phyloP scores from a whole-genome alignment of 2,113 vertebrate genomes.

The Dicaeum eximium region DNA sequence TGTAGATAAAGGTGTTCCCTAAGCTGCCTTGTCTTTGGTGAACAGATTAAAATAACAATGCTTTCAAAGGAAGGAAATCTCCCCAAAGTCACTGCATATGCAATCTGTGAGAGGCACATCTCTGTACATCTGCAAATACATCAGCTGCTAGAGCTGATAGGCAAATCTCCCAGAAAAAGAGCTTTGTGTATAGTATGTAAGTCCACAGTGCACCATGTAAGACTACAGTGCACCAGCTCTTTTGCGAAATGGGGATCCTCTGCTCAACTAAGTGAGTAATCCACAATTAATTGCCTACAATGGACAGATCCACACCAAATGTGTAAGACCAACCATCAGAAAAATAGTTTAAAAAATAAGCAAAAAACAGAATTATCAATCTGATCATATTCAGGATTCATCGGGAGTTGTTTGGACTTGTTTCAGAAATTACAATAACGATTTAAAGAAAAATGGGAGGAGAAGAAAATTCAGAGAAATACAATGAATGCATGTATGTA shows the following conservation, averaged over 20 bases:
- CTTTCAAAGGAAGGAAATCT: not conserved
- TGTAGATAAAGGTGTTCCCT: not conserved
- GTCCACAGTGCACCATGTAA: no score
- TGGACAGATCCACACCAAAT: not conserved
- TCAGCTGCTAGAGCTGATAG: accelerated
- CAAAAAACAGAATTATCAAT: not conserved
- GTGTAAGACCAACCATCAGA: not conserved
- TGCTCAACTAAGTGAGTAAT: not conserved
- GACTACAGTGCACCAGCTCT: no score
- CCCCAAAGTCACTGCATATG: not conserved
- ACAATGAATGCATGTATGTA: not conserved
- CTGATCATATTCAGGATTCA: slow-evolving; percentile 37
- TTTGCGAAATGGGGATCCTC: not conserved
- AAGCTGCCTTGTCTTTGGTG: not conserved
- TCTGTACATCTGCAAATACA: not conserved
- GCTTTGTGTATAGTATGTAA: not conserved
- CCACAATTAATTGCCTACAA: slow-evolving; percentile 11
- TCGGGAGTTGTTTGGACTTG: not conserved
- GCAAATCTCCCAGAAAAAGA: not conserved
- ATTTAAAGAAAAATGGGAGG: not conserved
- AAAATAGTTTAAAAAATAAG: not conserved
- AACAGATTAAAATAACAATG: not conserved
- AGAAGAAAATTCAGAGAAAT: not conserved
- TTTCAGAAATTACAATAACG: not conserved
- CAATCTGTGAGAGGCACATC: not conserved